Base-by-base conservation (phyloP, 2,113 vertebrate species). In the Turnix velox region DNA sequence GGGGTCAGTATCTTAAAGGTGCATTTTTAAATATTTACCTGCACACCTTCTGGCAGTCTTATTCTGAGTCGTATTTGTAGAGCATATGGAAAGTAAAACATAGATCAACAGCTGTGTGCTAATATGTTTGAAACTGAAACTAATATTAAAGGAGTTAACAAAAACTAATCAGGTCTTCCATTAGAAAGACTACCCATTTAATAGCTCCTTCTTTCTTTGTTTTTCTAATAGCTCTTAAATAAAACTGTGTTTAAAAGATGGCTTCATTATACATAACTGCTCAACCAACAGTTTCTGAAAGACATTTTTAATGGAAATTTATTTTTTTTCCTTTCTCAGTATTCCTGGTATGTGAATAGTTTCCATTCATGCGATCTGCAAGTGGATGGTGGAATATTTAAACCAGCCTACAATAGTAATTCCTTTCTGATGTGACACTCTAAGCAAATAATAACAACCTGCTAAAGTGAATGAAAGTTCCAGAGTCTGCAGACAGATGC, bases 311-410 rank as follows among this genome's bases (percentile, higher is more conserved):
- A 54, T 22, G 40, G 28, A 12, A 75, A 77, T 40, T 77, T 59
- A 6, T 90, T 85, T 92, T 27, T 86, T 66, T 51, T 68, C 37
- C 52, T 90, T 71, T 66, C 39, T 78, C 46, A 22, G 9, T 65
- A n/a, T 52, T 74, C 65, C 51, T 51, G 18, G 10, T n/a, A 52
- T 10, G 4, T 75, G 18, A 65, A 18, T 24, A 45, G 16, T 77
- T 76, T 76, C 35, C 22, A 66, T 18, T 58, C 20, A 30, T 5
- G 4, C 69, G 22, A 42, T 77, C 35, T 0, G 0, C 1, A 2
- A 58, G 22, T 15, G 12, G 33, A 69, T 24, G 9, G 15, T 12
- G 69, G 79, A 83, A 67, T 43, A 85, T 95, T 91, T 69, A 28
- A 92, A 77, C 25, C 54, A 58, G 24, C 3, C 8, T 82, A 6